These are phyloP conservation scores for Carposina sasakii DNA, from an alignment of 1,140 invertebrate species.

Conservation along the genomic window DNA sequence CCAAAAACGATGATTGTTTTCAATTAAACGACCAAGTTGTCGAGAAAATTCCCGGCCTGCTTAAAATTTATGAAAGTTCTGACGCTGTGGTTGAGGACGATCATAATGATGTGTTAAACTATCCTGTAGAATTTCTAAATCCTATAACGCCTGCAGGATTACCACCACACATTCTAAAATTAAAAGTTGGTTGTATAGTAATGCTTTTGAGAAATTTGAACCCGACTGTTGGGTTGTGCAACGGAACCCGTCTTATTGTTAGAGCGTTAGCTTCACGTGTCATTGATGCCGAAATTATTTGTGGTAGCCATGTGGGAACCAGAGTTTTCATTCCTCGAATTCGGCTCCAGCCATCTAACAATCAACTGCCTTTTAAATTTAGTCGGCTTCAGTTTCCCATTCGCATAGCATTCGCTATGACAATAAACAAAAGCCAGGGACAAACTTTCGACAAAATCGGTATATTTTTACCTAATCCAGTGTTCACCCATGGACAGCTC, in stretches of 20 bases:
- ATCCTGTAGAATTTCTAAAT: slow-evolving; percentile 23
- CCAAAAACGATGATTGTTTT: slow-evolving; percentile 25
- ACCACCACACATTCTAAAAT: slow-evolving; percentile 24
- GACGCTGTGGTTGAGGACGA: slow-evolving; percentile 19
- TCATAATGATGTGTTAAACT: slow-evolving; percentile 19
- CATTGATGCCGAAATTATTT: slow-evolving; percentile 28
- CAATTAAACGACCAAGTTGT: slow-evolving; percentile 24
- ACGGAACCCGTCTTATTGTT: too few species aligned
- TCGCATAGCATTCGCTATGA: too few species aligned
- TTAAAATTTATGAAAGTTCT: slow-evolving; percentile 20
- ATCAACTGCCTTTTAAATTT: slow-evolving; percentile 27
- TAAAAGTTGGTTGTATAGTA: slow-evolving; percentile 22
- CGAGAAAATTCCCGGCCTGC: slow-evolving; percentile 22
- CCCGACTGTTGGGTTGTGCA: too few species aligned
- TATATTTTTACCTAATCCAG: slow-evolving; percentile 22
- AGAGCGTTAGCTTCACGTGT: slow-evolving; percentile 26
- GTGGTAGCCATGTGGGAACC: slow-evolving; percentile 24
- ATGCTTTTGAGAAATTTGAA: slow-evolving; percentile 22
- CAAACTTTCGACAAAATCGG: too few species aligned
- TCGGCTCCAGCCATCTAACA: slow-evolving; percentile 26
- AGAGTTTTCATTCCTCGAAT: slow-evolving; percentile 26
- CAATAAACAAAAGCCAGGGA: too few species aligned
- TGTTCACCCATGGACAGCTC: slow-evolving; percentile 25
- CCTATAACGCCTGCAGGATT: slow-evolving; percentile 21
- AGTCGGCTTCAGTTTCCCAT: slow-evolving; percentile 24